Percentiles rank a stretch among this genome's conserved stretches.
Conservation (phyloP, 2,888 invertebrate species). For the Mythimna loreyi region DNA sequence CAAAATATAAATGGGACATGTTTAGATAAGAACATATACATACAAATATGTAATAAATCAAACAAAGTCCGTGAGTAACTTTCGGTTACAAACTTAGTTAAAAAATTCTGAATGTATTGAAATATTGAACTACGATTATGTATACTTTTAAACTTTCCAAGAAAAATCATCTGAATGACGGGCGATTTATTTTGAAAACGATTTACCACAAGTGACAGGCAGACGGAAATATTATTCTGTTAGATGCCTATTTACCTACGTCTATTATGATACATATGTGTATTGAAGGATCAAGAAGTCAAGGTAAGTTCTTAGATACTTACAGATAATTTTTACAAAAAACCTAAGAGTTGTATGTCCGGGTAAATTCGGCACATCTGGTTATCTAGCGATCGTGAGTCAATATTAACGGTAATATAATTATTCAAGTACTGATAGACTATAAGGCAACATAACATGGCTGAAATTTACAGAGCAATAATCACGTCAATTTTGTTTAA, state of each 20-base stretch:
- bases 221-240: neutral
- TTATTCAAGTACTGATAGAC: constrained; percentile 65
- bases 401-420: constrained; percentile 68
- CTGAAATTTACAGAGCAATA: constrained; percentile 9
- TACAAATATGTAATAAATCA: constrained; percentile 3
- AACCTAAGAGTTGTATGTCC: neutral
- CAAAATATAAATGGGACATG: neutral
- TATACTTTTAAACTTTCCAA: neutral
- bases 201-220: neutral
- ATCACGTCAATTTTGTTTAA: neutral
- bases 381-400: constrained; percentile 76
- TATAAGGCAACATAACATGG: constrained; percentile 47
- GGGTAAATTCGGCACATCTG: constrained; percentile 71
- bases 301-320: constrained; percentile 48
- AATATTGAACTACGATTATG: neutral
- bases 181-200: neutral
- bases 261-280: constrained; percentile 2
- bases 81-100: neutral
- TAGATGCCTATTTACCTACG: neutral
- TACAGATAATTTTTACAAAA: constrained; percentile 36
- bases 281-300: constrained; percentile 47
- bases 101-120: neutral
- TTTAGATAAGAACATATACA: neutral
- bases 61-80: neutral
- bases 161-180: neutral